Conservation (phyloP, 2,797 vertebrate genomes). For the Stomatorhinus walkeri region DNA sequence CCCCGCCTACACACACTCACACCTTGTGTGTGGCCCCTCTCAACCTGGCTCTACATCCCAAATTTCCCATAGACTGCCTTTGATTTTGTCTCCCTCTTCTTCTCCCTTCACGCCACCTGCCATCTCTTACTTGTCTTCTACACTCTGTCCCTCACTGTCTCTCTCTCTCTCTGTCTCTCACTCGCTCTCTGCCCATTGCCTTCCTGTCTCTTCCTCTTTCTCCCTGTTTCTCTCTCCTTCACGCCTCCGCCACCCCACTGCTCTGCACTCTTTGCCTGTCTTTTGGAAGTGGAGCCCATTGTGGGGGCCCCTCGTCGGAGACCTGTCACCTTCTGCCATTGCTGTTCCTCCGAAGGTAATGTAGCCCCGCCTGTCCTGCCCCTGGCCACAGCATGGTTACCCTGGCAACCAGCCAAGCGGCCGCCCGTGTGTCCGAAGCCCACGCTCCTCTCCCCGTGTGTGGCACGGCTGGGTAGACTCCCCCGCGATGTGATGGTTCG, state of each 20-base stretch:
- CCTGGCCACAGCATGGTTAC: constrained; percentile 46
- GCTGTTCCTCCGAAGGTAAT: constrained; percentile 83
- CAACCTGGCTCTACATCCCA: not conserved
- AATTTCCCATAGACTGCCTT: not conserved
- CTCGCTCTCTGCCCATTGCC: constrained; percentile 25
- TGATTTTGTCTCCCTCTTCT: not conserved
- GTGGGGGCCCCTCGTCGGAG: constrained; percentile 78
- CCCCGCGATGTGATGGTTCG: constrained; percentile 40
- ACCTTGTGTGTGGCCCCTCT: not conserved
- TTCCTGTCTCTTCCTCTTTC: constrained; percentile 8
- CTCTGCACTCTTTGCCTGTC: constrained; percentile 24
- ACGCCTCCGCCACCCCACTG: not conserved
- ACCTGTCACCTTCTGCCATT: constrained; percentile 84
- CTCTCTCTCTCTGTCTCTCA: constrained; percentile 36
- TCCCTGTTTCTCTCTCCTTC: constrained; percentile 18
- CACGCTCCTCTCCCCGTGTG: constrained; percentile 31
- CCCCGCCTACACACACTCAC: not conserved
- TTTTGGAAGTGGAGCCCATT: constrained; percentile 77
- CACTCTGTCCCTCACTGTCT: constrained; percentile 38
- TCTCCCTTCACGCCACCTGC: not conserved
- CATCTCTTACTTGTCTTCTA: constrained; percentile 32
- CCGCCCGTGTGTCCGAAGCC: not conserved
- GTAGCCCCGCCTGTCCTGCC: constrained; percentile 48
- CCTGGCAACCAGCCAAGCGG: constrained; percentile 34
- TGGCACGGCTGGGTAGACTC: constrained; percentile 43